Conservation (phyloP, 2,888 invertebrate genomes). For the Athalia circularis region DNA sequence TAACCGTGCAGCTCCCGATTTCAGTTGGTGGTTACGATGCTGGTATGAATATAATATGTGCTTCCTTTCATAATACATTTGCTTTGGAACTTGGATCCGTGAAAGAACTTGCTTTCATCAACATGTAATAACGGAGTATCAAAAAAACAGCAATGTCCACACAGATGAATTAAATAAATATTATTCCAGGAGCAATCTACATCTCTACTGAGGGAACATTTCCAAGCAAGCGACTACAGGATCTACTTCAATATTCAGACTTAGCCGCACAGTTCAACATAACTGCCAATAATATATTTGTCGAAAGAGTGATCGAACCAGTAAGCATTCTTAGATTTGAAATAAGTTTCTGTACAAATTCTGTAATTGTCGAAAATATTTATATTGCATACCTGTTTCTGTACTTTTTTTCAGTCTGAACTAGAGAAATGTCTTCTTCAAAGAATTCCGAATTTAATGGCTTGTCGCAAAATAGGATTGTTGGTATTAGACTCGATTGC, state of each 20-base stretch:
- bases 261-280: conserved; percentile 66
- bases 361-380: not conserved
- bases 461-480: conserved; percentile 76
- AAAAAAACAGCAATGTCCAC: not conserved
- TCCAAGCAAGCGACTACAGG: conserved; percentile 81
- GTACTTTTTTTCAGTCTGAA: conserved; percentile 73
- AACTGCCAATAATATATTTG: conserved; percentile 78
- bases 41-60: conserved; percentile 65
- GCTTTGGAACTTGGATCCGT: not conserved
- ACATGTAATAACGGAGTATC: too few species aligned
- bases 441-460: conserved; percentile 77
- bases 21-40: conserved; percentile 76
- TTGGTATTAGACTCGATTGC: conserved; percentile 86
- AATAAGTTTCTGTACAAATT: conserved; percentile 10
- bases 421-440: conserved; percentile 76
- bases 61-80: conserved; percentile 12
- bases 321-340: conserved; percentile 55
- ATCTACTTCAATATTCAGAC: conserved; percentile 74
- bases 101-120: not conserved
- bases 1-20: conserved; percentile 79
- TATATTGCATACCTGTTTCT: not conserved
- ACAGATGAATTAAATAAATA: conserved; percentile 22
- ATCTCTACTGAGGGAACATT: conserved; percentile 88
- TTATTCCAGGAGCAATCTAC: conserved; percentile 78
- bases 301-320: conserved; percentile 79